These are phyloP conservation scores for Drosophila rhopaloa DNA, from an alignment of 1,140 invertebrate genomes.

Conservation along the genomic window DNA sequence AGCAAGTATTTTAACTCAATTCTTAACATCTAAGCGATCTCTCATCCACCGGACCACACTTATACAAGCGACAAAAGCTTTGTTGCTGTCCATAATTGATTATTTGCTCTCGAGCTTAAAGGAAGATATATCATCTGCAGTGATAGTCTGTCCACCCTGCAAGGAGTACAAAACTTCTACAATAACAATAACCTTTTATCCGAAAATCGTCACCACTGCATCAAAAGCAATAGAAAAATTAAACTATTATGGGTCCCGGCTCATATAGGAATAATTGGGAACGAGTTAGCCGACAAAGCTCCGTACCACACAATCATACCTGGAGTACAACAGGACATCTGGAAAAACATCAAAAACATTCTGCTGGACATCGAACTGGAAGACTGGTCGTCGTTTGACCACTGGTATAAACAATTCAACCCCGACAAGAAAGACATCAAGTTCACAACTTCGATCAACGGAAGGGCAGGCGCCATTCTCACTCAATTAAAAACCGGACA, in stretches of 20 bases:
- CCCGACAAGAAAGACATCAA: neutral
- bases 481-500: neutral
- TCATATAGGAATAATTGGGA: neutral
- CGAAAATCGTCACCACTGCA: neutral
- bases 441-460: too few relatives aligned
- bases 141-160: neutral
- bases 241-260: neutral
- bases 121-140: too few relatives aligned
- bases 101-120: too few relatives aligned
- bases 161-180: neutral
- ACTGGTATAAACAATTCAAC: slow-evolving; percentile 1
- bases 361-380: neutral
- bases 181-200: neutral
- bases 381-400: neutral
- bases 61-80: too few relatives aligned
- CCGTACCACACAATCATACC: slow-evolving; percentile 9
- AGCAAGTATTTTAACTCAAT: too few relatives aligned
- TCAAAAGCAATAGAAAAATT: neutral
- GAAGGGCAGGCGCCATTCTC: slow-evolving; percentile 7
- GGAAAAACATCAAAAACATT: too few relatives aligned
- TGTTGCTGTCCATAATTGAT: too few relatives aligned
- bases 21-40: too few relatives aligned
- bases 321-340: slow-evolving; percentile 4
- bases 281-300: neutral
- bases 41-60: too few relatives aligned